These are phyloP conservation scores for Rhinatrema bivittatum DNA, from an alignment of 2,797 vertebrate species.

Conservation along the genomic window DNA sequence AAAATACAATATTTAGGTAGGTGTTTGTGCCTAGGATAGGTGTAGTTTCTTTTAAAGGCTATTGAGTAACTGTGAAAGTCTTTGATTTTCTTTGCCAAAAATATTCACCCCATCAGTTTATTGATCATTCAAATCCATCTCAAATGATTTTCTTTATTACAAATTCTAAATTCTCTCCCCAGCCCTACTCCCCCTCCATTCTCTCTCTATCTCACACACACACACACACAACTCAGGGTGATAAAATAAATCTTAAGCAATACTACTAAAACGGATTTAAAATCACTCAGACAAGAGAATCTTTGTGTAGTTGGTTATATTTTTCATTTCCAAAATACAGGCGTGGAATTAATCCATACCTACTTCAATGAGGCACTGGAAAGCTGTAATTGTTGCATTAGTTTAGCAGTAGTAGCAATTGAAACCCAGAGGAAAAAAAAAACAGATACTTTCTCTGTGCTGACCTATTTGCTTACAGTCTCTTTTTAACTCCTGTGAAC, in stretches of 20 bases:
- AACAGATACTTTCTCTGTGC: not conserved
- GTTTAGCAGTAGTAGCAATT: not conserved
- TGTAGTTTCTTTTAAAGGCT: too few relatives aligned
- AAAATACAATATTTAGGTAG: too few relatives aligned
- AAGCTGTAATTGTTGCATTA: not conserved
- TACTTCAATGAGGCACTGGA: not conserved
- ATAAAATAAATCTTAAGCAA: not conserved
- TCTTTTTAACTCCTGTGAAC: not conserved
- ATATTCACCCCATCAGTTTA: too few relatives aligned
- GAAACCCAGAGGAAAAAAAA: not conserved
- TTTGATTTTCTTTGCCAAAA: too few relatives aligned
- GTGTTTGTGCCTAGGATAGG: too few relatives aligned
- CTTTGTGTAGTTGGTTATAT: not conserved
- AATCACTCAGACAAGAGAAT: not conserved
- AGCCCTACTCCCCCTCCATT: too few relatives aligned
- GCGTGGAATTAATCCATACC: not conserved
- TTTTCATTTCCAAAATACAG: not conserved
- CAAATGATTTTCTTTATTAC: too few relatives aligned
- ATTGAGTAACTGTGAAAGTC: too few relatives aligned
- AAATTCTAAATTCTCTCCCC: too few relatives aligned
- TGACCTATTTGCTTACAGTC: constrained; percentile 3
- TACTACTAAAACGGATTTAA: not conserved
- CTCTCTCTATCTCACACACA: too few relatives aligned
- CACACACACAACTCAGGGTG: too few relatives aligned
- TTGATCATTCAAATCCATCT: too few relatives aligned